Evolutionary conservation across 1,140 invertebrate genomes (phyloP), one percentile per base, ranked within the genome.

Genomic region (Hypsibius dujardini): DNA sequence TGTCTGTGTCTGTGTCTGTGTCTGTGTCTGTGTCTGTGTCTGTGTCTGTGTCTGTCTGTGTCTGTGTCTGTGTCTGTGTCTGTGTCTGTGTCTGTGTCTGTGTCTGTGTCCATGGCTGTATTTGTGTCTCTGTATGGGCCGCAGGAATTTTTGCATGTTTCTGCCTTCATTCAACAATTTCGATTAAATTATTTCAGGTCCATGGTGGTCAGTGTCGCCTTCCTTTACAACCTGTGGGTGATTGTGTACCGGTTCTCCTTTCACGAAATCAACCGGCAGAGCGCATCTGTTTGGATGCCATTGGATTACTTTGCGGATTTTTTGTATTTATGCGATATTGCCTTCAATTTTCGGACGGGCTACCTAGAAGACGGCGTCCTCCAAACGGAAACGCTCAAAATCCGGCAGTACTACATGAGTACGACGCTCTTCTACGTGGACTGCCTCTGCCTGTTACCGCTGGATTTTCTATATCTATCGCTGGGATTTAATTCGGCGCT

Each of bases 211-310:
- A 95, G 92, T 71, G 84, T 97, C 75, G 94, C 94, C 75, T 97
- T 97, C 82, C 86, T 97, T 72, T 98, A 98, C 84, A 98, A 98
- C 82, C 95, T 97, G 78, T 95, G 92, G 94, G 92, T 95, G 77
- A 92, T 96, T 81, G 93, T 95, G 76, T 97, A 95, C 84, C 87
- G 94, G 79, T 96, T 95, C 84, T 90, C 93, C 80, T 97, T 98
- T 82, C 88, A 91, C 85, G 91, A 86, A 76, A 85, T 86, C 59
- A 82, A 76, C 70, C 45, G 72, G 62, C 86, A 91, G 76, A 94
- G 89, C 73, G 84, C 93, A 70, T 84, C 90, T 72, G 85, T 93
- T 74, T 98, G 95, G 95, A 96, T 98, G 79, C 89, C 88, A 76
- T 82, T 98, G 77, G 94, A 98, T 82, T 97, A 97, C 81, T 86